A percentile compares a stretch with the other conserved stretches of the same genome.
phyloP scores from a whole-genome alignment of 1,140 invertebrate genomes.

The Meloidogyne exigua region DNA sequence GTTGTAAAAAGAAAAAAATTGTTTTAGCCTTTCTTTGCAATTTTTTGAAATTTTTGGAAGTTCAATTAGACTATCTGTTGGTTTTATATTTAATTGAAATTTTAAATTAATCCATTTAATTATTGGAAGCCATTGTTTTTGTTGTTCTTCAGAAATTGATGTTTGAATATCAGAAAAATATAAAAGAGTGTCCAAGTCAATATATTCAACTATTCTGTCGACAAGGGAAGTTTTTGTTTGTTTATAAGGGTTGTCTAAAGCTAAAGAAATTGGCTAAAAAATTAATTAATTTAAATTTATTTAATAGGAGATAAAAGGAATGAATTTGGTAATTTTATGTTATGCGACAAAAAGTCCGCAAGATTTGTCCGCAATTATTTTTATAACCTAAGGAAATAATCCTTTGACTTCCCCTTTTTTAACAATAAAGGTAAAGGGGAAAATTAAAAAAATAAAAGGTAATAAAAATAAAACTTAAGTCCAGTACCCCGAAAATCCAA shows the following conservation, averaged over 20 bases:
- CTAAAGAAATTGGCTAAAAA: slow-evolving; percentile 82
- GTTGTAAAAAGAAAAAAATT: slow-evolving; percentile 30
- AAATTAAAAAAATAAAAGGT: too few species aligned
- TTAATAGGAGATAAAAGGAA: too few species aligned
- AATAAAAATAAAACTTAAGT: too few species aligned
- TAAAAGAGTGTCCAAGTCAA: slow-evolving; percentile 81
- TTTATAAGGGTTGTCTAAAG: slow-evolving; percentile 83
- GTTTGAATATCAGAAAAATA: slow-evolving; percentile 74
- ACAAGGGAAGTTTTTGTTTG: slow-evolving; percentile 66
- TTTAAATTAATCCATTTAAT: slow-evolving; percentile 81
- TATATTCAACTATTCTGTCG: slow-evolving; percentile 75
- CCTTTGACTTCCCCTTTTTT: too few species aligned
- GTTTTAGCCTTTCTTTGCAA: slow-evolving; percentile 26
- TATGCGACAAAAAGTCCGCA: too few species aligned
- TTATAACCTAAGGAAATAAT: too few species aligned
- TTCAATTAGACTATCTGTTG: slow-evolving; percentile 68
- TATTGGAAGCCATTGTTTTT: slow-evolving; percentile 80
- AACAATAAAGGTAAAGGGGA: too few species aligned
- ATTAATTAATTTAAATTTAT: slow-evolving; percentile 49
- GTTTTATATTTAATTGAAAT: slow-evolving; percentile 31
- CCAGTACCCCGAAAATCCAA: too few species aligned
- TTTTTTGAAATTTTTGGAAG: slow-evolving; percentile 26
- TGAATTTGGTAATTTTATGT: too few species aligned
- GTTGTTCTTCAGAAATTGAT: slow-evolving; percentile 75
- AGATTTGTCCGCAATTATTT: too few species aligned